Evolutionary conservation across 2,797 vertebrate species (phyloP), one percentile per base, ranked within the genome.

Genomic region (Cyprinodon diabolis): DNA sequence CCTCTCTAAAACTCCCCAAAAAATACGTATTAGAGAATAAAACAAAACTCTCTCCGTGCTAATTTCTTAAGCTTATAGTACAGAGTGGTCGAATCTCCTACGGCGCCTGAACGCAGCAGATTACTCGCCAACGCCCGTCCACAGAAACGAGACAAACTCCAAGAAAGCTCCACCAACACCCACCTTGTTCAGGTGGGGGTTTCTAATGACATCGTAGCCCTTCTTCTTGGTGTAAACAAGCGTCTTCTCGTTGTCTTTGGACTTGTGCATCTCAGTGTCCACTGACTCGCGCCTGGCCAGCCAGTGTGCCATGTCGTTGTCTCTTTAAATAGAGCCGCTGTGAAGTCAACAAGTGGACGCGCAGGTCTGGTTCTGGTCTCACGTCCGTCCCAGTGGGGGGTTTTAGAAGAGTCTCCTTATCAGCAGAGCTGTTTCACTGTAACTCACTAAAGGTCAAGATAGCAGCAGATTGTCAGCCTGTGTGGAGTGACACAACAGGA

Each of bases 161-260:
- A 47, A 3, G 11, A 15, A 69, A 45, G 47, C 54, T 0, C 23
- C 10, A 9, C 8, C 8, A 23, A 3, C 55, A 10, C 86, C 84
- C 89, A 97, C 98, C 96, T 98, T 98, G 91, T 98, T 99, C 69
- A 98, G 93, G 79, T 94, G 91, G 6, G 98, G 96, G 93, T 94
- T 92, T 9, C 98, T 93, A 51, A 95, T 96, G 25, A 98, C 93
- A 75, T 97, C 95, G 90, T 96, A 97, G 84, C 98, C 98, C 89
- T 95, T 94, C 90, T 95, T 96, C 91, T 93, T 95, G 70, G 96
- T 97, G 92, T 91, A 92, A 49, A 94, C 89, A 60, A 93, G 92
- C 40, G 83, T 90, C 75, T 90, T 93, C 6, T 69, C 68, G 43
- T 79, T 83, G 30, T 90, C 91, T 51, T 78, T 82, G 68, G 87